Evolutionary conservation across 2,113 vertebrate genomes (phyloP).

Genomic region (Clarias magur): DNA sequence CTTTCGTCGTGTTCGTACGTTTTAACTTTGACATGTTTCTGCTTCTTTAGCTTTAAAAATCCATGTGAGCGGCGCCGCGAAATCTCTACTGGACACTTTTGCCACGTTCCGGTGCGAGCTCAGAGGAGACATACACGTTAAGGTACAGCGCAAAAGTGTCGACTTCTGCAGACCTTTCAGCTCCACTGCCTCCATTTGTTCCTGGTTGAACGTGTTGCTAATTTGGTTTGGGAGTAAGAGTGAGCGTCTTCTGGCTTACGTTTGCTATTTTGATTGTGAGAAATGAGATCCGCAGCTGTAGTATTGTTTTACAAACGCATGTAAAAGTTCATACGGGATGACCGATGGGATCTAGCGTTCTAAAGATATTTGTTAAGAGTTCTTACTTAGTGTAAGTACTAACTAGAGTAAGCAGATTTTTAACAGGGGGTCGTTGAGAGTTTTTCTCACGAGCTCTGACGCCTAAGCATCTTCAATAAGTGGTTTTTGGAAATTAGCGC

Average conservation of each 20-base stretch:
- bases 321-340: neutral
- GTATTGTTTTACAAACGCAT: neutral
- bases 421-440: neutral
- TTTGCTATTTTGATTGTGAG: neutral
- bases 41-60: slow-evolving; percentile 52
- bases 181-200: neutral
- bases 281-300: neutral
- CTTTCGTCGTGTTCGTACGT: neutral
- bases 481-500: neutral
- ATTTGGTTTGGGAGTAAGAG: neutral
- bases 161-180: neutral
- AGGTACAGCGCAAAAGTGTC: slow-evolving; percentile 38
- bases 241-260: neutral
- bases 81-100: slow-evolving; percentile 56
- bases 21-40: neutral
- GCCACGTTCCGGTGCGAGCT: slow-evolving; percentile 53
- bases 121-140: slow-evolving; percentile 55
- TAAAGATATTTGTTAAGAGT: neutral
- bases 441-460: neutral
- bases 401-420: neutral
- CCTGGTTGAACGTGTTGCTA: neutral
- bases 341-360: neutral
- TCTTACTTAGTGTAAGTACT: neutral
- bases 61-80: slow-evolving; percentile 57
- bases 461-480: neutral